Evolutionary conservation across 1,140 invertebrate species (phyloP), one percentile per base, ranked within the genome.

Genomic region (Psix sp.): DNA sequence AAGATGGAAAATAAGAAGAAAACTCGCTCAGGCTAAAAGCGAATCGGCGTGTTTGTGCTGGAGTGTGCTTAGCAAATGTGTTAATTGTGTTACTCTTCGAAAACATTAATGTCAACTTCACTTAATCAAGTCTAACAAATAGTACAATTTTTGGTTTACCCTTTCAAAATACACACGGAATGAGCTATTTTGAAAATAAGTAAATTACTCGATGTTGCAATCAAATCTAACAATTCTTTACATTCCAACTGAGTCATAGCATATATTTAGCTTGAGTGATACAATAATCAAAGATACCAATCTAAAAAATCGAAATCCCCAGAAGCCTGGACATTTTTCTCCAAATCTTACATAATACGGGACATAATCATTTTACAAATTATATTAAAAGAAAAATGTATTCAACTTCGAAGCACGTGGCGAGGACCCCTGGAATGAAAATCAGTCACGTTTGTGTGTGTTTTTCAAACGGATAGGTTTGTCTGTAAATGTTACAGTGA

Each of bases 1-100:
- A 63, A 40, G 60, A 38, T 31, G 65, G 51, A 59, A 68, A 75
- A 66, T 33, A 62, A 70, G 39, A 70, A 70, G 60, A 70, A 75
- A 75, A 70, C 20, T 74, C 38, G 42, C 39, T 36, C 57, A 35
- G 11, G 26, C 10, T 60, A 66, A 52, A 59, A 42, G 36, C 63
- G 3, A 4, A 24, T 4, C 21, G 3, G 7, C 7, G 7, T 24
- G 21, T 4, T 4, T 24, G 21, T 24, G 21, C 21, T n/a, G 21
- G 7, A 24, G 21, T 4, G 29, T 10, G 29, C 29, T 33, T 6
- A 4, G 21, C 5, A 63, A 57, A 20, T 42, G 60, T 66, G 60
- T 60, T 65, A 73, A 66, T 73, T 65, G 49, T 24, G 42, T 73
- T 60, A 65, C 20, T 35, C 29, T 16, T 35, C 17, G 20, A 7